phyloP scores from a whole-genome alignment of 2,113 vertebrate genomes.

The Oplegnathus fasciatus region DNA sequence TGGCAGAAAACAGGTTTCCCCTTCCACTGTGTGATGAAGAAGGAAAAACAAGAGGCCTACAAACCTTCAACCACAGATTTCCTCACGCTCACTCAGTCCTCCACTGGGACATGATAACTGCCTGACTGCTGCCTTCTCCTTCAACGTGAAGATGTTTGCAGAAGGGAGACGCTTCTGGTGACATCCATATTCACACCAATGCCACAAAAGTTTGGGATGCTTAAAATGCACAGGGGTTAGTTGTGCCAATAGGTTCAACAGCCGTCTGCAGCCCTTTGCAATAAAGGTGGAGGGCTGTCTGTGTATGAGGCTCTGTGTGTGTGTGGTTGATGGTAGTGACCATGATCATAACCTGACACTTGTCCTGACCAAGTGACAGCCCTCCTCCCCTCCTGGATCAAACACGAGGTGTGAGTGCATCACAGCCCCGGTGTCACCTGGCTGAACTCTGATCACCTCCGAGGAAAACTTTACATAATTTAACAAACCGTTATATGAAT shows the following conservation, averaged over 20 bases:
- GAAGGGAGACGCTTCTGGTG: neutral
- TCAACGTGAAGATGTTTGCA: neutral
- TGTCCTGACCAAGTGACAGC: conserved; percentile 25
- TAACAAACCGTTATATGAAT: neutral
- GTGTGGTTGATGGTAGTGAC: neutral
- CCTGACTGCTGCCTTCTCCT: neutral
- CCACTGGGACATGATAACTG: conserved; percentile 28
- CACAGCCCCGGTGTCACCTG: conserved; percentile 36
- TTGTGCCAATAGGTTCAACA: conserved; percentile 15
- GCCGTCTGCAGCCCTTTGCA: conserved; percentile 1
- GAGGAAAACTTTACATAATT: neutral
- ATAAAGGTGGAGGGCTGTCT: neutral
- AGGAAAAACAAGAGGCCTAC: conserved; percentile 23
- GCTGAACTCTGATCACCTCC: conserved; percentile 1
- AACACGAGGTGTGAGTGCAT: conserved; percentile 2
- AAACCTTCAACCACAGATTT: conserved; percentile 43
- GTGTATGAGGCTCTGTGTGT: neutral
- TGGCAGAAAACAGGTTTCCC: conserved; percentile 60
- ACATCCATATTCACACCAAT: neutral
- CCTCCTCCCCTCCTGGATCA: neutral
- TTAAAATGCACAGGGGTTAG: neutral
- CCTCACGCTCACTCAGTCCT: conserved; percentile 10
- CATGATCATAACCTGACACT: conserved; percentile 19
- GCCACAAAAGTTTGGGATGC: conserved; percentile 45
- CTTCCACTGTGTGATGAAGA: conserved; percentile 27